Evolutionary conservation across 2,797 vertebrate species (phyloP).

Genomic region (Luscinia luscinia): DNA sequence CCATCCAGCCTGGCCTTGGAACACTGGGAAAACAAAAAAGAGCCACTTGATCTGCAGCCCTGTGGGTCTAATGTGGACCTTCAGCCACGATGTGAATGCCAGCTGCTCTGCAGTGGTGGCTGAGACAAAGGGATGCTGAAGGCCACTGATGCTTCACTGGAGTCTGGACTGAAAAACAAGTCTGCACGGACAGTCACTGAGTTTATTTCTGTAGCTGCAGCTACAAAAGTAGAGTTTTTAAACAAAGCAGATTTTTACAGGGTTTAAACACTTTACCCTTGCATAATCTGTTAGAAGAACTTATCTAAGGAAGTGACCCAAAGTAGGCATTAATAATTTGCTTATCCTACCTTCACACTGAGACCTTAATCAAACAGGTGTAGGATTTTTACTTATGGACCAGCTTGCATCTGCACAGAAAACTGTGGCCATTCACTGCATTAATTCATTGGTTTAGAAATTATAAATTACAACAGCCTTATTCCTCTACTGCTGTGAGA

Average conservation of each 20-base stretch:
- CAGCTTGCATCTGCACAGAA: background rate
- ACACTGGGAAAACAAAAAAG: background rate
- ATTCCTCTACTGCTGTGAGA: background rate
- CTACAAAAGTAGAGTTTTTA: background rate
- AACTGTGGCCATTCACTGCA: background rate
- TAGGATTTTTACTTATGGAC: background rate
- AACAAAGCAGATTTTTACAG: background rate
- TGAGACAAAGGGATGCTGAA: background rate
- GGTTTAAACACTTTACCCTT: background rate
- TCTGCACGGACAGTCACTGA: background rate
- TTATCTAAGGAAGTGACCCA: background rate
- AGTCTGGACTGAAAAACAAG: background rate
- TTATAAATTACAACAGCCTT: background rate
- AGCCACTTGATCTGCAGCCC: background rate
- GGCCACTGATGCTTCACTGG: background rate
- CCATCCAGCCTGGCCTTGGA: background rate
- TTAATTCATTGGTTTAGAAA: background rate
- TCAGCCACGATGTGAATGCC: background rate
- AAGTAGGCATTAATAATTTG: background rate
- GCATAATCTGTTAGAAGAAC: background rate
- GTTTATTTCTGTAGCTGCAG: background rate
- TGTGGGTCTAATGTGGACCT: background rate
- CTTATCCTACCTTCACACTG: background rate
- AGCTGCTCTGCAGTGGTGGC: background rate
- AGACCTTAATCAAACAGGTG: background rate